phyloP scores from a whole-genome alignment of 2,113 vertebrate genomes.

The Myiopsitta monachus region DNA sequence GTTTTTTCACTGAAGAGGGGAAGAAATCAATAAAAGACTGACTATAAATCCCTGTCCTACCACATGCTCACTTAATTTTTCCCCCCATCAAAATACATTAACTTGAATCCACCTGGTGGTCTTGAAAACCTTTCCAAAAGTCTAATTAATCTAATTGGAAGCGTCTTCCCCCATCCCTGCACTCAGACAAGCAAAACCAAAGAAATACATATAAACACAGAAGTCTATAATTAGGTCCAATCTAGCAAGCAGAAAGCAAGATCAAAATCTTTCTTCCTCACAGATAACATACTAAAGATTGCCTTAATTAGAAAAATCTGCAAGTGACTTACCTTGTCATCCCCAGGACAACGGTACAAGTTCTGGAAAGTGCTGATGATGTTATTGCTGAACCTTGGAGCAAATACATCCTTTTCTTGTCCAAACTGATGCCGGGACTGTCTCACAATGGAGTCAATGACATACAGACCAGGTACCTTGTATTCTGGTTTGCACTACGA shows the following conservation, averaged over 20 bases:
- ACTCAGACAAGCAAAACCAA: not conserved
- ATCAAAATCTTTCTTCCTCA: not conserved
- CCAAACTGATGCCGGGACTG: conserved; percentile 99
- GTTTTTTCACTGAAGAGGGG: not conserved
- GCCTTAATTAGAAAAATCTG: not conserved
- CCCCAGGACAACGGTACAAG: conserved; percentile 94
- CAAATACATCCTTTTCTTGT: conserved; percentile 97
- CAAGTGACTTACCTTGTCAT: conserved; percentile 88
- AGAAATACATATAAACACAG: not conserved
- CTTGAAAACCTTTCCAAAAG: not conserved
- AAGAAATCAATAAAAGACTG: not conserved
- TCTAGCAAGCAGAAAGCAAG: not conserved
- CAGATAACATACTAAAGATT: not conserved
- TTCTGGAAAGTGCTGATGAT: conserved; percentile 97
- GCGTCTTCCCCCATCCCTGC: not conserved
- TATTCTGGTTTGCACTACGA: conserved; percentile 97
- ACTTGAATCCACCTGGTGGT: not conserved
- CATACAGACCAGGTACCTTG: conserved; percentile 97
- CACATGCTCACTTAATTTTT: not conserved
- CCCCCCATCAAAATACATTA: not conserved
- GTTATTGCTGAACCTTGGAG: conserved; percentile 98
- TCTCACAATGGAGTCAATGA: conserved; percentile 97
- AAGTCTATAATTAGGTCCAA: not conserved
- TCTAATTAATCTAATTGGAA: not conserved
- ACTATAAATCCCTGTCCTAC: not conserved